Evolutionary conservation across 2,888 invertebrate species (phyloP).

Genomic region (Erynnis tages): DNA sequence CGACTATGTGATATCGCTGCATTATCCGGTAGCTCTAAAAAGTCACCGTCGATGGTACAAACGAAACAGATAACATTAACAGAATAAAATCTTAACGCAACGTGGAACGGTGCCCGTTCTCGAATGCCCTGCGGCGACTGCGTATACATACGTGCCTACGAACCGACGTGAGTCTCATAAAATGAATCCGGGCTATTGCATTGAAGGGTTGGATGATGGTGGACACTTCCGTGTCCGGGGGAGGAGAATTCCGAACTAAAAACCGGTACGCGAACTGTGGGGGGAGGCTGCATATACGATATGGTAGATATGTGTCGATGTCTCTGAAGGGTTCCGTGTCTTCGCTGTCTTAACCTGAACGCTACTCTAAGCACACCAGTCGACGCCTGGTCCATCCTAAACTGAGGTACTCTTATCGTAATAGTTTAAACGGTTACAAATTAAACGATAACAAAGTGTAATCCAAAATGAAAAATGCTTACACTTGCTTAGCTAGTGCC

Average conservation of each 20-base stretch:
- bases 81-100: conserved; percentile 73
- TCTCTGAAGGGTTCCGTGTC: conserved; percentile 63
- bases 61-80: conserved; percentile 75
- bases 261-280: conserved; percentile 41
- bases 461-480: conserved; percentile 78
- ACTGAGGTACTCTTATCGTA: conserved; percentile 79
- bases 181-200: conserved; percentile 74
- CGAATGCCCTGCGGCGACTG: conserved; percentile 79
- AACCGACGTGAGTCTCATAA: conserved; percentile 61
- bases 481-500: conserved; percentile 78
- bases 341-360: conserved; percentile 64
- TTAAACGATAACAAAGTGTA: conserved; percentile 79
- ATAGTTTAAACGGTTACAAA: conserved; percentile 80
- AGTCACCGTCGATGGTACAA: conserved; percentile 54
- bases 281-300: conserved; percentile 66
- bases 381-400: conserved; percentile 81
- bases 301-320: conserved; percentile 70
- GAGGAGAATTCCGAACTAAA: conserved; percentile 38
- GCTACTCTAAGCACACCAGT: conserved; percentile 74
- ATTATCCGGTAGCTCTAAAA: conserved; percentile 57
- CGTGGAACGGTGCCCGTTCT: conserved; percentile 72
- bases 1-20: neutral
- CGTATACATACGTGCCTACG: conserved; percentile 47
- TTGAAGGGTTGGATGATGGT: conserved; percentile 53
- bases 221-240: conserved; percentile 37